Percentiles rank a stretch among this genome's conserved stretches.
phyloP scores from a whole-genome alignment of 2,888 invertebrate genomes.

The Schizotus pectinicornis region DNA sequence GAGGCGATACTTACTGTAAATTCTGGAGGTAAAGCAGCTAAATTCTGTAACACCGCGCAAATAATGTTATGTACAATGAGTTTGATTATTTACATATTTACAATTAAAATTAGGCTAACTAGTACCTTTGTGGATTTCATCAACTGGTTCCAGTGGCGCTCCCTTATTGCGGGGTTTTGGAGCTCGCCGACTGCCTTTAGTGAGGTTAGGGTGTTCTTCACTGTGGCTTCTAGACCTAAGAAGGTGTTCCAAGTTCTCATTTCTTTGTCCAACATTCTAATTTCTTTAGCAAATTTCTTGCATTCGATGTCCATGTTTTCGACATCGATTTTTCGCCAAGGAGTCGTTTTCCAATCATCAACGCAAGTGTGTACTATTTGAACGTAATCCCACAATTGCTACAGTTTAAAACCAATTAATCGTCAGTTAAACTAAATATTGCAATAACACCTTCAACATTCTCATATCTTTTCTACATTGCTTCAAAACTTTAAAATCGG shows the following conservation, averaged over 20 bases:
- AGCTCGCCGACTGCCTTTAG: conserved; percentile 93
- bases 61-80: conserved; percentile 47
- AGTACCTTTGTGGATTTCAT: conserved; percentile 94
- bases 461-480: conserved; percentile 90
- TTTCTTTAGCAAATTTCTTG: conserved; percentile 96
- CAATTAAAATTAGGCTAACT: conserved; percentile 27
- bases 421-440: neutral
- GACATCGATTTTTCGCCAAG: conserved; percentile 96
- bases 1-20: conserved; percentile 73
- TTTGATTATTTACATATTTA: conserved; percentile 40
- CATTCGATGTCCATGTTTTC: conserved; percentile 99
- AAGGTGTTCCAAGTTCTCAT: conserved; percentile 96
- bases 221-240: conserved; percentile 84
- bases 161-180: conserved; percentile 94
- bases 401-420: conserved; percentile 34
- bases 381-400: conserved; percentile 96
- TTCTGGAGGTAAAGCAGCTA: conserved; percentile 80
- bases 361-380: conserved; percentile 89
- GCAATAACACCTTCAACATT: conserved; percentile 74
- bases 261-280: conserved; percentile 90
- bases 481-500: conserved; percentile 91
- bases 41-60: conserved; percentile 69
- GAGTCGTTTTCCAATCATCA: conserved; percentile 96
- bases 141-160: conserved; percentile 95
- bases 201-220: conserved; percentile 96